Percentiles rank a stretch among this genome's conserved stretches.
Evolutionary conservation across 2,113 vertebrate genomes (phyloP).

Genomic region (Bubo bubo): DNA sequence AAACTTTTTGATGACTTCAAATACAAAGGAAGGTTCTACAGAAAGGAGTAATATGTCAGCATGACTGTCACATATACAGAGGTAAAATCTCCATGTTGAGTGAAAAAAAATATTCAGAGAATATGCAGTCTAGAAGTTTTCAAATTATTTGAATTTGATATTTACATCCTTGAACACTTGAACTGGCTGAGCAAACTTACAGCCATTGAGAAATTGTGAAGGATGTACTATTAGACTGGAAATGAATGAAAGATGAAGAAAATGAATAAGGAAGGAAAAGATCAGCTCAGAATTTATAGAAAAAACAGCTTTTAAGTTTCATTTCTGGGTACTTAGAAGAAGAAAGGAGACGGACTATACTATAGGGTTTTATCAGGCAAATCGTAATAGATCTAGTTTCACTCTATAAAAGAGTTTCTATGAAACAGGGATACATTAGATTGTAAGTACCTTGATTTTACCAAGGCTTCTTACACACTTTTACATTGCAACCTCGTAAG

Average conservation of each 20-base stretch:
- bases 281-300: background rate
- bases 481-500: background rate
- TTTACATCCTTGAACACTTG: background rate
- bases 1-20: background rate
- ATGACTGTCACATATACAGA: accelerated
- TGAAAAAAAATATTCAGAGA: background rate
- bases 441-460: background rate
- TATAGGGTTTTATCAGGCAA: background rate
- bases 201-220: background rate
- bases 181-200: background rate
- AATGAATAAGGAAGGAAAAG: background rate
- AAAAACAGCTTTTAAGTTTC: background rate
- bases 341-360: background rate
- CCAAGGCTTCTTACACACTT: background rate
- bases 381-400: background rate
- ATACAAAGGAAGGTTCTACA: background rate
- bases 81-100: background rate
- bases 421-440: background rate
- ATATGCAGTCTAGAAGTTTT: background rate
- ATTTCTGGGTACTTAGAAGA: background rate
- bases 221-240: background rate
- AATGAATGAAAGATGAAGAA: background rate
- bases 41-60: background rate
- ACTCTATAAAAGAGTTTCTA: background rate
- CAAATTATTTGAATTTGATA: background rate